Conservation (phyloP, 2,113 vertebrate genomes). For the Scolopax mira region DNA sequence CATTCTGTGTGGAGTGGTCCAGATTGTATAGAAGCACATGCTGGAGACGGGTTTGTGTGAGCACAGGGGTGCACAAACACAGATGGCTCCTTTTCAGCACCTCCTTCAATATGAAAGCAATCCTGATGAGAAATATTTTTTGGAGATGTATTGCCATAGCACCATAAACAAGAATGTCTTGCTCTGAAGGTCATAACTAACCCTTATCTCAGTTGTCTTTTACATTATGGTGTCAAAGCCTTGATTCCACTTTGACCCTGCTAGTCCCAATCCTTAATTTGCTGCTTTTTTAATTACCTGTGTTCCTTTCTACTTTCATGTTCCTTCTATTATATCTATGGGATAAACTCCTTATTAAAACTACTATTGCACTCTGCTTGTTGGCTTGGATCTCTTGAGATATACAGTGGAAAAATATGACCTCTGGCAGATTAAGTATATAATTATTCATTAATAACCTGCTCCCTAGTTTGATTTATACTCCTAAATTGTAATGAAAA, state of each 20-base stretch:
- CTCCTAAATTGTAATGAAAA: not conserved
- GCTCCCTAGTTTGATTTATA: not conserved
- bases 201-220: not conserved
- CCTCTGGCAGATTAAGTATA: not conserved
- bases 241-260: not conserved
- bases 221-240: not conserved
- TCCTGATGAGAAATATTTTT: not conserved
- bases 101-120: not conserved
- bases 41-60: not conserved
- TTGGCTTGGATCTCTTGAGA: not conserved
- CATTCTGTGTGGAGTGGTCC: fast-evolving
- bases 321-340: fast-evolving
- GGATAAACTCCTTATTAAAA: not conserved
- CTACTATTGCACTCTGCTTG: not conserved
- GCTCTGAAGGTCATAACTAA: not conserved
- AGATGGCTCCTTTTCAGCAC: not conserved
- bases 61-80: not conserved
- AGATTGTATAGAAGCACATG: not conserved
- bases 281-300: not conserved
- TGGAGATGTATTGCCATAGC: not conserved
- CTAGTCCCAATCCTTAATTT: not conserved
- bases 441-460: not conserved
- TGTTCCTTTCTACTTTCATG: not conserved
- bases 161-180: not conserved
- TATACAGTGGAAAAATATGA: not conserved